Conservation (phyloP, 2,888 invertebrate genomes). For the Arrhopalites spinosus region DNA sequence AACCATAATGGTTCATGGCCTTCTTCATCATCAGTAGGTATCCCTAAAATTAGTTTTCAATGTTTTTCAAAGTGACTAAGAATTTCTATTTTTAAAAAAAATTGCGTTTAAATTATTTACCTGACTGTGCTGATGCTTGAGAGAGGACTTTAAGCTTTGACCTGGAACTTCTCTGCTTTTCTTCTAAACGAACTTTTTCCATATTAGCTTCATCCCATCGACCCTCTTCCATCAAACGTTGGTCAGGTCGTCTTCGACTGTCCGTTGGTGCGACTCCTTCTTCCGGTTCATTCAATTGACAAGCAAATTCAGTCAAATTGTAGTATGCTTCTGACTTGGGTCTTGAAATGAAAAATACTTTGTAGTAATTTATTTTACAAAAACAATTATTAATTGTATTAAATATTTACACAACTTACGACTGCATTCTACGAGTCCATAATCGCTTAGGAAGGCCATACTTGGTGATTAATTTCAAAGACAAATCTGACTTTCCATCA, state of each 20-base stretch:
- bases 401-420: constrained; percentile 62
- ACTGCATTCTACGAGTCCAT: constrained; percentile 82
- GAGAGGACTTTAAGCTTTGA: not conserved
- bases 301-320: constrained; percentile 91
- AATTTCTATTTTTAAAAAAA: not conserved
- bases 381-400: not conserved
- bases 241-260: constrained; percentile 90
- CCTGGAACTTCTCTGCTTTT: constrained; percentile 77
- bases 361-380: not conserved
- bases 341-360: too few species aligned
- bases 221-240: constrained; percentile 95
- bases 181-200: constrained; percentile 85
- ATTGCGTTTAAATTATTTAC: not conserved
- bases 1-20: constrained; percentile 80
- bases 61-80: not conserved
- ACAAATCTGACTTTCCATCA: constrained; percentile 78
- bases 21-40: not conserved
- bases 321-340: constrained; percentile 77
- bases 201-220: constrained; percentile 87
- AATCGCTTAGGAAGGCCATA: constrained; percentile 75
- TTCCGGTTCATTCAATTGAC: constrained; percentile 95
- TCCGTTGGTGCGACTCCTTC: constrained; percentile 93
- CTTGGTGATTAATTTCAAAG: constrained; percentile 15
- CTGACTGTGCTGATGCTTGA: not conserved
- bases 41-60: too few species aligned